Evolutionary conservation across 2,888 invertebrate species (phyloP).

Genomic region (Sphaeridia pumilis): DNA sequence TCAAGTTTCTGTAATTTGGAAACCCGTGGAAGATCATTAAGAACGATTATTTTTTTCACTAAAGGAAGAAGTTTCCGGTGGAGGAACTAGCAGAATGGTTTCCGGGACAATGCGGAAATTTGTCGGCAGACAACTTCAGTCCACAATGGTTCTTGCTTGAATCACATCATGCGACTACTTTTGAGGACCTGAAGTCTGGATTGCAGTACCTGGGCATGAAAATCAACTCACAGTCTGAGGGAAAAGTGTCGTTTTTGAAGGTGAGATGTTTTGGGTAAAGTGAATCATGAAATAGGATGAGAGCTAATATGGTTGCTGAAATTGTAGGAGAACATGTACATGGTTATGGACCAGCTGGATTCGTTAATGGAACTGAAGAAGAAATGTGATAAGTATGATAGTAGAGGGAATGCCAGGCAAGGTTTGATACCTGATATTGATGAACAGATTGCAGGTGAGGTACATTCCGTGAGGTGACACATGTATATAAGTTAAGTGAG

Average conservation of each 20-base stretch:
- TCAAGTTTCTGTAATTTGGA: no score
- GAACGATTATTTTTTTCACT: no score
- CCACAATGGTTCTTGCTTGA: slow-evolving; percentile 93
- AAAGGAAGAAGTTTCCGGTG: slow-evolving; percentile 69
- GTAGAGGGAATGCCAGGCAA: slow-evolving; percentile 58
- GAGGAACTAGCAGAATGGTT: slow-evolving; percentile 78
- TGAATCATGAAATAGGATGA: slow-evolving; percentile 2
- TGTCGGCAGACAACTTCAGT: slow-evolving; percentile 84
- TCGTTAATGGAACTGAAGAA: slow-evolving; percentile 66
- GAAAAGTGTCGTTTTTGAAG: slow-evolving; percentile 85
- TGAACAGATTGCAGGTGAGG: slow-evolving; percentile 59
- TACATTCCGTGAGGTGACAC: no score
- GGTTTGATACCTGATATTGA: slow-evolving; percentile 67
- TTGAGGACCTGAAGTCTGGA: slow-evolving; percentile 44
- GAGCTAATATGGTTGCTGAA: slow-evolving; percentile 11
- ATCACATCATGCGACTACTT: slow-evolving; percentile 86
- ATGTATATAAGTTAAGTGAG: no score
- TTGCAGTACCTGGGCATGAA: slow-evolving; percentile 41
- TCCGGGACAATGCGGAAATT: slow-evolving; percentile 81
- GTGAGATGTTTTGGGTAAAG: slow-evolving; percentile 37
- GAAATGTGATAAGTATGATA: slow-evolving; percentile 56
- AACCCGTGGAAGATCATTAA: no score
- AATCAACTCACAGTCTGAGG: slow-evolving; percentile 86
- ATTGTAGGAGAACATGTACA: slow-evolving; percentile 68
- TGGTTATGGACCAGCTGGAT: slow-evolving; percentile 81